Conservation (phyloP, 2,113 vertebrate genomes). For the Petromus typicus region DNA sequence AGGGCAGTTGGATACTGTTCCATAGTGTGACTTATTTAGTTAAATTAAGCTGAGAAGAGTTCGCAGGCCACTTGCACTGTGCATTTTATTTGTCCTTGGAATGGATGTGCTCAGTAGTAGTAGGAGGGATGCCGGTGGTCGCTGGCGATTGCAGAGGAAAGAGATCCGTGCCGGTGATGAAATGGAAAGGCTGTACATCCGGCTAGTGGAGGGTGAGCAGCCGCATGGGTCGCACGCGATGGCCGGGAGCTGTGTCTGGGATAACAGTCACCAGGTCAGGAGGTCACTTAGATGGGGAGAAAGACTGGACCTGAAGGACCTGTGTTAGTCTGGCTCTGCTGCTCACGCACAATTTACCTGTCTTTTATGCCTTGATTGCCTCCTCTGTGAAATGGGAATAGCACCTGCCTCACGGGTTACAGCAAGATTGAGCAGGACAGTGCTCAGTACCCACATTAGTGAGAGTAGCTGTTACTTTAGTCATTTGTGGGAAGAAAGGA, state of each 20-base stretch:
- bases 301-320: background rate
- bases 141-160: background rate
- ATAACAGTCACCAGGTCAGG: background rate
- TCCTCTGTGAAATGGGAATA: background rate
- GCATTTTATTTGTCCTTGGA: background rate
- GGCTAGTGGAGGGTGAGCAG: background rate
- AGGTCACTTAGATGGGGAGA: background rate
- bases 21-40: background rate
- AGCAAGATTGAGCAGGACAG: background rate
- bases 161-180: background rate
- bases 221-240: background rate
- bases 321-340: background rate
- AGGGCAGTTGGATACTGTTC: background rate
- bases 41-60: background rate
- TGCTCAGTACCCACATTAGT: background rate
- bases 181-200: background rate
- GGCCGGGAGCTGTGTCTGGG: background rate
- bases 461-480: background rate
- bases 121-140: constrained; percentile 69
- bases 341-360: background rate
- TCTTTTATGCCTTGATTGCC: background rate
- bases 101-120: background rate
- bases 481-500: background rate
- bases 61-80: background rate
- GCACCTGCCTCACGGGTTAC: background rate